Evolutionary conservation across 2,113 vertebrate species (phyloP), one percentile per base, ranked within the genome.

Genomic region (Podarcis raffonei): DNA sequence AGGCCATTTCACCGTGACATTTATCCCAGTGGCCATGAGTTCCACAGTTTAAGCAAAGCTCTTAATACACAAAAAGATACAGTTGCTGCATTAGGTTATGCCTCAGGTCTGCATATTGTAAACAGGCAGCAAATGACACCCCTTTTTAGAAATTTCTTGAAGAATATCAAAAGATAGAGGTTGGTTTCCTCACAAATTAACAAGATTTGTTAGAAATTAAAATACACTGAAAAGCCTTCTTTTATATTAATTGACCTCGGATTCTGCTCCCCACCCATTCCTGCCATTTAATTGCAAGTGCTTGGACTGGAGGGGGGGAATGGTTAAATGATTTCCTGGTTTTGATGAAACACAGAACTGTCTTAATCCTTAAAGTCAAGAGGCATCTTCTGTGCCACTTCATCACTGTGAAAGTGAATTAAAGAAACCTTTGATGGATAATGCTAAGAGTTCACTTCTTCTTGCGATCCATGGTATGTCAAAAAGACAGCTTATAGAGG

Each of bases 361-460:
- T 91, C 57, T 90, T 93, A 79, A 89, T 3, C 20, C 32, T 87
- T 65, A 89, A 92, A 93, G 87, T 39, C 83, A 91, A 87, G 84
- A 84, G 39, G 12, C 48, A 48, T 48, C 87, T 37, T 92, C 81
- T 91, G 76, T 84, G 87, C 22, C 15, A 79, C 12, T 92, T 95
- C 79, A 83, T 90, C 78, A 89, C 30, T 27, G 0, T 35, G 65
- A 11, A 90, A 91, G 75, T 86, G 76, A 91, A 93, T 89, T 89
- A 93, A 92, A 92, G 57, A 85, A 62, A 87, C 59, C 48, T 68
- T 68, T 91, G 86, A 76, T 72, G 81, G 90, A 57, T 86, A 91
- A 93, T 48, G 66, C 22, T 0, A 3, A 39, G 59, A 42, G 77
- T 42, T 91, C 65, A 80, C 72, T 48, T 81, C 62, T 71, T 89